Conservation (phyloP, 2,113 vertebrate species). For the Pontoporia blainvillei region DNA sequence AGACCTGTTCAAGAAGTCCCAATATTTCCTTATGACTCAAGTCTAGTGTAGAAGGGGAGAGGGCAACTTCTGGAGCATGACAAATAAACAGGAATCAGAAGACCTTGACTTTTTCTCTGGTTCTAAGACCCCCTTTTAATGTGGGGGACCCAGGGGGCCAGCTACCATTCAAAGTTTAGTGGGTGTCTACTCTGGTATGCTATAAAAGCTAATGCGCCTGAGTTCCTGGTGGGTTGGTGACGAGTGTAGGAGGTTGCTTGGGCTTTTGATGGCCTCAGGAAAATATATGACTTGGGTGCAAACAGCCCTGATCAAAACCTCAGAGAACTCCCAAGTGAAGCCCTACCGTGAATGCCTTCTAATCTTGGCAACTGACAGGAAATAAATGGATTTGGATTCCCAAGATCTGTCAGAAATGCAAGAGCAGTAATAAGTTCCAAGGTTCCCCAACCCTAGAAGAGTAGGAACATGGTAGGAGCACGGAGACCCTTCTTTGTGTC, state of each 20-base stretch:
- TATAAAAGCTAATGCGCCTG: neutral
- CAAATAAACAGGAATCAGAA: neutral
- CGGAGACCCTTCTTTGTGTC: neutral
- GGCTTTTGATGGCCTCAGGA: neutral
- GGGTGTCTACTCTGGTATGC: neutral
- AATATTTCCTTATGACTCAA: neutral
- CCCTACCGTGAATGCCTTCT: neutral
- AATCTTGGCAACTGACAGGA: neutral
- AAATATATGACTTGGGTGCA: neutral
- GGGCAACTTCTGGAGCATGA: neutral
- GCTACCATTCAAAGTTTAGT: neutral
- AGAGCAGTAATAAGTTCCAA: neutral
- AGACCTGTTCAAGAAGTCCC: neutral
- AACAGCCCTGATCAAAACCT: neutral
- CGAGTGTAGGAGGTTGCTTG: neutral
- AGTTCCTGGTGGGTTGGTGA: neutral
- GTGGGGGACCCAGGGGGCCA: neutral
- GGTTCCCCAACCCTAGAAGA: neutral
- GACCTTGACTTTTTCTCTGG: neutral
- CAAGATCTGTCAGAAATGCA: neutral
- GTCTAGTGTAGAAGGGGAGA: neutral
- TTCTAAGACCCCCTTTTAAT: neutral
- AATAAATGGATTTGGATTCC: neutral
- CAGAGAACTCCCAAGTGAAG: constrained; percentile 1
- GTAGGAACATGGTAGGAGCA: neutral